Conservation (phyloP, 2,888 invertebrate genomes). For the Linnaemya vulpina region DNA sequence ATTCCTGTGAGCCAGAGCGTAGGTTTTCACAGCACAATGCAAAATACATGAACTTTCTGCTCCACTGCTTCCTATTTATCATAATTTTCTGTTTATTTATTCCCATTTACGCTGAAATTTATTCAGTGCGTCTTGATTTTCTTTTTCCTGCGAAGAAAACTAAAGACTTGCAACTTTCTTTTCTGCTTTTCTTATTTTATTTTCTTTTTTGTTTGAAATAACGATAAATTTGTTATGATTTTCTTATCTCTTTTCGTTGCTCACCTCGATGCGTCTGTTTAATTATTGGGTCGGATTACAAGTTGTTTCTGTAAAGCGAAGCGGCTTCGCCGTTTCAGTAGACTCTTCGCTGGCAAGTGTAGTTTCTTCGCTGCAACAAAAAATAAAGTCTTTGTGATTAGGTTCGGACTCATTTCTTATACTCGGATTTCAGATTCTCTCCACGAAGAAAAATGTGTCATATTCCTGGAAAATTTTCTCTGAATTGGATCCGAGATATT, state of each 20-base stretch:
- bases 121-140: background rate
- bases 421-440: no score
- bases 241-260: conserved; percentile 26
- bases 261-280: conserved; percentile 18
- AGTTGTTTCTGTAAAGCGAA: background rate
- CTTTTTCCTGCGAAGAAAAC: background rate
- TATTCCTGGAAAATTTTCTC: no score
- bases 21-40: background rate
- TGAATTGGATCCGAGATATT: background rate
- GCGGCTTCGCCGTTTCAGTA: no score
- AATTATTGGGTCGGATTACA: background rate
- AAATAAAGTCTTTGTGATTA: no score
- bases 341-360: no score
- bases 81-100: conserved; percentile 28
- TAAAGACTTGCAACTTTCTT: background rate
- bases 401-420: no score
- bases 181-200: background rate
- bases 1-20: background rate
- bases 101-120: conserved; percentile 26
- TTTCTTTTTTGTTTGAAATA: no score
- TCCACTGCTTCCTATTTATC: conserved; percentile 60
- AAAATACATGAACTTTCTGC: conserved; percentile 43
- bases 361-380: no score
- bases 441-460: no score
- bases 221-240: conserved; percentile 60